Base-by-base conservation (phyloP, 37 sponge, comb jelly and placozoan genomes). In the Cladorhizidae sp. region DNA sequence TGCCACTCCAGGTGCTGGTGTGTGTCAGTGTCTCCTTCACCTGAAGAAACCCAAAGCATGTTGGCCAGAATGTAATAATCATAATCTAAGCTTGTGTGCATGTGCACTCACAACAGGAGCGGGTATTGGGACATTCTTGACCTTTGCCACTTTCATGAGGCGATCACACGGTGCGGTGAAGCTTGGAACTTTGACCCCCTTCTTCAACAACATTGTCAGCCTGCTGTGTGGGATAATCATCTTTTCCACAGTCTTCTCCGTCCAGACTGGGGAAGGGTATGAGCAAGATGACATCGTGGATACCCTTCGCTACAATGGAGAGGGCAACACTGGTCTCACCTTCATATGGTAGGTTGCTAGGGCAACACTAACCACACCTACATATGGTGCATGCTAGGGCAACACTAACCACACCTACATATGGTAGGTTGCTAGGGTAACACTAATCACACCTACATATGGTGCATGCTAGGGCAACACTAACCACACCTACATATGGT, bases 361-460 rank as follows among this genome's bases (percentile, higher is more conserved):
- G 6, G 11, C 21, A n/a, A n/a, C n/a, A n/a, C n/a, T n/a, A n/a
- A n/a, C n/a, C n/a, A n/a, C n/a, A n/a, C n/a, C n/a, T n/a, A n/a
- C n/a, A n/a, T n/a, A n/a, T n/a, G n/a, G n/a, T n/a, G n/a, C n/a
- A n/a, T n/a, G n/a, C n/a, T n/a, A 80, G 38, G 89, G 84, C 40
- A 94, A 91, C 71, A 94, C 95, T 68, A 92, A 92, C 17, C 78
- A 91, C 39, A 94, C 95, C 0, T 94, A 91, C 83, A 88, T 94
- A 45, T 91, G 93, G 95, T 94, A 14, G 57, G 81, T 41, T 17
- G 69, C 3, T 31, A 31, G 21, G 6, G 11, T 5, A n/a, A n/a
- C n/a, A n/a, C n/a, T n/a, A n/a, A n/a, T n/a, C n/a, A n/a, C n/a
- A n/a, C n/a, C n/a, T n/a, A n/a, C n/a, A n/a, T n/a, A n/a, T n/a